Conservation (phyloP, 1,140 invertebrate genomes). For the Hyles euphorbiae region DNA sequence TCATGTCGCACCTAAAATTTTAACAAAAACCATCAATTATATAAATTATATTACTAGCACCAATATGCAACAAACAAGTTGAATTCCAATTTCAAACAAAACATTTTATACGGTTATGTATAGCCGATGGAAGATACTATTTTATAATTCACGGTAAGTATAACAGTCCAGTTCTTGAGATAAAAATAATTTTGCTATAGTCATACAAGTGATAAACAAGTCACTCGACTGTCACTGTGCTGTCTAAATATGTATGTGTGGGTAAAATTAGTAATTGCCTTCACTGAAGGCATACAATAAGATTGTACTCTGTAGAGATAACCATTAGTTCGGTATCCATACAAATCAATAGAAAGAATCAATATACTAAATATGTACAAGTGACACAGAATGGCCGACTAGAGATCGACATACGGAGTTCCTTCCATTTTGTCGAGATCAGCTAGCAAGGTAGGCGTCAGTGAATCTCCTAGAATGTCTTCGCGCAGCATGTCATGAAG, state of each 20-base stretch:
- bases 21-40: no score
- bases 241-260: conserved; percentile 45
- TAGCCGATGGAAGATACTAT: no score
- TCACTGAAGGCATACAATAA: conserved; percentile 67
- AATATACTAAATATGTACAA: conserved; percentile 32
- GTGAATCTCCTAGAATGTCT: conserved; percentile 48
- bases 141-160: no score
- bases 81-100: no score
- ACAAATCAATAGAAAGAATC: conserved; percentile 36
- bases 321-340: conserved; percentile 52
- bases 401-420: conserved; percentile 63
- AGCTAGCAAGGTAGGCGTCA: conserved; percentile 55
- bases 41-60: no score
- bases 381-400: conserved; percentile 35
- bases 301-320: conserved; percentile 60
- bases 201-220: no score
- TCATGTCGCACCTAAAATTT: no score
- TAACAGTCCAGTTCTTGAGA: no score
- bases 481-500: conserved; percentile 59
- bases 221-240: conserved; percentile 42
- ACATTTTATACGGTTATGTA: no score
- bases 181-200: no score
- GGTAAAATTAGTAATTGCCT: conserved; percentile 45
- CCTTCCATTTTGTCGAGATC: conserved; percentile 66
- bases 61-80: no score